A percentile compares a stretch with the other conserved stretches of the same genome.
phyloP scores from a whole-genome alignment of 2,113 vertebrate species.

The Orthonyx spaldingii region DNA sequence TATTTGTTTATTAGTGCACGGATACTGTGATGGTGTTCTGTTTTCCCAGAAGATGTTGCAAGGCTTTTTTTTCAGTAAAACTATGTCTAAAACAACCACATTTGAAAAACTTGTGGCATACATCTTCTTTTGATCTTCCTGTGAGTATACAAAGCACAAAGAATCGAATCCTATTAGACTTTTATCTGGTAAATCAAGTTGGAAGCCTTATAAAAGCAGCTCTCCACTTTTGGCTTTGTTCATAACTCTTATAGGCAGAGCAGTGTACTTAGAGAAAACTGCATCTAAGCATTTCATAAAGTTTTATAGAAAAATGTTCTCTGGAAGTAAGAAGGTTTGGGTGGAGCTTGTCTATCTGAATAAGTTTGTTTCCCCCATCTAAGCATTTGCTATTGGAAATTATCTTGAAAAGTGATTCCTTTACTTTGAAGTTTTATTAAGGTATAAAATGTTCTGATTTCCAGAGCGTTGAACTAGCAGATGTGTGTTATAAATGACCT shows the following conservation, averaged over 20 bases:
- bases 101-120: not conserved
- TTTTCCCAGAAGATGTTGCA: constrained; percentile 2
- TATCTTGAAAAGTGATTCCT: not conserved
- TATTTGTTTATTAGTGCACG: not conserved
- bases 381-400: not conserved
- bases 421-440: constrained; percentile 12
- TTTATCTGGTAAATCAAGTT: constrained; percentile 12
- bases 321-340: not conserved
- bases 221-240: not conserved
- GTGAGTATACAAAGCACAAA: not conserved
- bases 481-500: not conserved
- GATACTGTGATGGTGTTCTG: not conserved
- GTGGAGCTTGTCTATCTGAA: not conserved
- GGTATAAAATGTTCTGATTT: not conserved
- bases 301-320: not conserved
- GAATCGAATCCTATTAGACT: constrained; percentile 13
- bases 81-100: not conserved
- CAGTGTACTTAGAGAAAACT: not conserved
- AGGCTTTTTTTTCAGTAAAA: not conserved
- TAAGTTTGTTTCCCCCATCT: not conserved
- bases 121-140: constrained; percentile 22
- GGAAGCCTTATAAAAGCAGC: not conserved
- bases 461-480: not conserved
- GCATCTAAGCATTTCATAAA: not conserved
- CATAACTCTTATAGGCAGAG: not conserved